Base-by-base conservation (phyloP, 2,888 invertebrate species). In the Anarsia innoxiella region DNA sequence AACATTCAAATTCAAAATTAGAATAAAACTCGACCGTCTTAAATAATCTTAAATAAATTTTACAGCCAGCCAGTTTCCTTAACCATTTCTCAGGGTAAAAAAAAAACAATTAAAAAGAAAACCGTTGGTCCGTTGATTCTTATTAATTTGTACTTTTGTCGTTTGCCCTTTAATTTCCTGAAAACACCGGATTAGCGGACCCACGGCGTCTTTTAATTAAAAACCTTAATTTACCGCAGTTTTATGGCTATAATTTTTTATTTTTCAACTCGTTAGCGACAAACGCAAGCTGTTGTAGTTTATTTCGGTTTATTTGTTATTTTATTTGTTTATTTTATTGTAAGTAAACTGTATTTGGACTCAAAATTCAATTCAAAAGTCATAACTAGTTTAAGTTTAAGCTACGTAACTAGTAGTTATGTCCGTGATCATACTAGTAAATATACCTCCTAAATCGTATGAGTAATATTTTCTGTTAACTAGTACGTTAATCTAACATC, bases 81-180 rank as follows among this genome's bases (percentile, higher is more conserved):
- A n/a, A n/a, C n/a, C n/a, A n/a, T n/a, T n/a, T n/a, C n/a, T n/a
- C n/a, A n/a, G n/a, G n/a, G n/a, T n/a, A n/a, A n/a, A n/a, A n/a
- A n/a, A n/a, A n/a, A n/a, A n/a, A n/a, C n/a, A n/a, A n/a, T n/a
- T n/a, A n/a, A n/a, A n/a, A n/a, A n/a, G n/a, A n/a, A n/a, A n/a
- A n/a, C n/a, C n/a, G n/a, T n/a, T n/a, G n/a, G n/a, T n/a, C n/a
- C n/a, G n/a, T n/a, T 65, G 65, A 70, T 73, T 71, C 66, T 71
- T 72, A 72, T 70, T 74, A 71, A 74, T 75, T 75, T 68, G 59
- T 65, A 65, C 65, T 63, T 66, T 63, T 65, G 61, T 66, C 59
- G 46, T 55, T 56, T 25, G 25, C 59, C 66, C 58, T 68, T 67
- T 70, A 69, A 71, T 74, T 67, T 70, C 5, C 4, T 11, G 14